A percentile compares a stretch with the other conserved stretches of the same genome.
phyloP scores from a whole-genome alignment of 2,113 vertebrate genomes.

The Stigmatopora argus region DNA sequence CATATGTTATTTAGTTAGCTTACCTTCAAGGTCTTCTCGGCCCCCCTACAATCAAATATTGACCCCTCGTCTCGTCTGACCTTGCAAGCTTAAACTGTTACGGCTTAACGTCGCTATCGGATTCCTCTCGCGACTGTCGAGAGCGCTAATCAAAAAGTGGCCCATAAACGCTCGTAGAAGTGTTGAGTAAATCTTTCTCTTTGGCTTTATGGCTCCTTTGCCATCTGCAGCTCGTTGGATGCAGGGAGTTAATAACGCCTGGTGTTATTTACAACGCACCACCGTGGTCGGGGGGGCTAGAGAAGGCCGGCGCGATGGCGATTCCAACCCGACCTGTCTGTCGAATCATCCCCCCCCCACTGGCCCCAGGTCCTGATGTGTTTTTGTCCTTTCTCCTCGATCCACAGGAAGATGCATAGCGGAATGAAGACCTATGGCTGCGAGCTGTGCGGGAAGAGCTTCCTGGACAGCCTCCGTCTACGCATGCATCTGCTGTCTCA shows the following conservation, averaged over 20 bases:
- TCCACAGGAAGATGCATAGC: constrained; percentile 93
- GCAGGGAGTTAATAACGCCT: constrained; percentile 27
- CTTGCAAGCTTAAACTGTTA: constrained; percentile 42
- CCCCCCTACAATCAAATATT: constrained; percentile 59
- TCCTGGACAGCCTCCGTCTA: constrained; percentile 96
- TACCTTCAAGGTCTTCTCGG: constrained; percentile 52
- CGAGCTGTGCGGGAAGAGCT: constrained; percentile 94
- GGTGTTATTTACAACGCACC: constrained; percentile 36
- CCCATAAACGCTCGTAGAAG: constrained; percentile 21
- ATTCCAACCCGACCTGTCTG: constrained; percentile 6
- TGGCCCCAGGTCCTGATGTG: constrained; percentile 8
- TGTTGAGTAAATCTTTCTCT: constrained; percentile 25
- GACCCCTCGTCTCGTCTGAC: constrained; percentile 53
- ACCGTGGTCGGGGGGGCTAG: constrained; percentile 15
- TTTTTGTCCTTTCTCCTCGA: constrained; percentile 28
- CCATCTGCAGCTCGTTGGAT: constrained; percentile 37
- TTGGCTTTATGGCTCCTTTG: constrained; percentile 25
- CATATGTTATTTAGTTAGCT: constrained; percentile 51
- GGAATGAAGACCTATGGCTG: constrained; percentile 98
- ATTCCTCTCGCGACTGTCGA: constrained; percentile 10
- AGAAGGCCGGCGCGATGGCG: constrained; percentile 18
- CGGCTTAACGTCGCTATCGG: constrained; percentile 36
- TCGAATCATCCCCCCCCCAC: not conserved
- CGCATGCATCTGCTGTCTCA: constrained; percentile 99
- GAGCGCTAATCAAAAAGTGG: constrained; percentile 14